Evolutionary conservation across 2,797 vertebrate species (phyloP).

Genomic region (Tapirus indicus): DNA sequence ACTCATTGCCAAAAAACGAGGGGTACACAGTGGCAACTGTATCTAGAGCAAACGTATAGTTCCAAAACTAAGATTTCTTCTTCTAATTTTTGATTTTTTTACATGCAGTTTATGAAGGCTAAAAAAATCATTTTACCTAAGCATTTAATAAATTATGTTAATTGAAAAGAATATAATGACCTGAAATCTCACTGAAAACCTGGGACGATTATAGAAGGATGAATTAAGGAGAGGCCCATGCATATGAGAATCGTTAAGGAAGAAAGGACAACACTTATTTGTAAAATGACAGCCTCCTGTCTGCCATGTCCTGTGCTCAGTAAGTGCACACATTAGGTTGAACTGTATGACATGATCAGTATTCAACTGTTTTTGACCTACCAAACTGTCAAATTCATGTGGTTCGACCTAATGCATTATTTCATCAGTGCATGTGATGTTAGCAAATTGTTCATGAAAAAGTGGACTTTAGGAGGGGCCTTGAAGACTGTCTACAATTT

Average conservation of each 20-base stretch:
- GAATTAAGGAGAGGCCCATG: background rate
- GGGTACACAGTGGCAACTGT: background rate
- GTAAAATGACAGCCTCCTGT: background rate
- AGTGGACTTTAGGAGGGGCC: background rate
- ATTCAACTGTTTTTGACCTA: background rate
- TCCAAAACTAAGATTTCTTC: background rate
- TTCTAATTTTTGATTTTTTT: background rate
- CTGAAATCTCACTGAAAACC: background rate
- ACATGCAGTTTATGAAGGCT: background rate
- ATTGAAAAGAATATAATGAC: background rate
- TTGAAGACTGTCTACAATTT: background rate
- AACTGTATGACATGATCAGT: background rate
- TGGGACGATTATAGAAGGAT: background rate
- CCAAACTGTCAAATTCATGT: background rate
- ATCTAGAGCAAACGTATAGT: background rate
- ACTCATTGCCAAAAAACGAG: background rate
- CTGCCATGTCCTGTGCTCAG: background rate
- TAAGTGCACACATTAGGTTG: rapidly evolving
- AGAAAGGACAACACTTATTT: background rate
- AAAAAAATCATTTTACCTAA: constrained; percentile 4
- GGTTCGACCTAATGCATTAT: background rate
- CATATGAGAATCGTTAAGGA: background rate
- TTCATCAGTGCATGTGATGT: background rate
- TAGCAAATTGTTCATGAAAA: background rate
- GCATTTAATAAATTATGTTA: background rate